Evolutionary conservation across 2,797 vertebrate genomes (phyloP), one percentile per base, ranked within the genome.

Genomic region (Hyperoplus immaculatus): DNA sequence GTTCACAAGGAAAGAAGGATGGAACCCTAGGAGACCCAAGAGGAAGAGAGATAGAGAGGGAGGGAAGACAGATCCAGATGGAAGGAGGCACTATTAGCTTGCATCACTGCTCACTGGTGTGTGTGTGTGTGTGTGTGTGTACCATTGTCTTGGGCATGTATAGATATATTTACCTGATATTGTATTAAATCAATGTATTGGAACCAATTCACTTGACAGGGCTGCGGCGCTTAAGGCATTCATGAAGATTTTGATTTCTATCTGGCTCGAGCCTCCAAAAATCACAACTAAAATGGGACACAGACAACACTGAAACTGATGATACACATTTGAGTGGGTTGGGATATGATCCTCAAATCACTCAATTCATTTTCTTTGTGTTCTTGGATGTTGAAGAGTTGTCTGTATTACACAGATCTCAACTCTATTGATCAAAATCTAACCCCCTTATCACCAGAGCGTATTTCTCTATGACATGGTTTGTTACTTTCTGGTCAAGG

Each of bases 1-100:
- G 90, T 92, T 91, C 86, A 83, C 81, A 83, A 68, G 70, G 69
- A 89, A 88, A 85, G 87, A 92, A 78, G 70, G 74, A 91, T 92
- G 87, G 69, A 73, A 87, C 55, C 69, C 68, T 65, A 62, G 84
- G 78, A 84, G 81, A 80, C 51, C 80, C 38, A 49, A 43, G 65
- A 81, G 69, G 60, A 75, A 82, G 60, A 78, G 71, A 62, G 75
- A 29, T 29, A 63, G 55, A 38, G 77, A 71, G 64, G 16, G 50
- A 66, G 53, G 62, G 55, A 81, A 86, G 84, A 77, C 67, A 51
- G 59, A 69, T 74, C 2, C 18, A 77, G 50, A 75, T 65, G 62
- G 75, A 72, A 65, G 64, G 63, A 78, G 46, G 47, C 69, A 49
- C 36, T 46, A 11, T 69, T 71, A 60, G 47, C 41, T 86, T 59